A percentile compares a stretch with the other conserved stretches of the same genome.
Evolutionary conservation across 1,140 invertebrate genomes (phyloP).

Genomic region (Anastatus disparis): DNA sequence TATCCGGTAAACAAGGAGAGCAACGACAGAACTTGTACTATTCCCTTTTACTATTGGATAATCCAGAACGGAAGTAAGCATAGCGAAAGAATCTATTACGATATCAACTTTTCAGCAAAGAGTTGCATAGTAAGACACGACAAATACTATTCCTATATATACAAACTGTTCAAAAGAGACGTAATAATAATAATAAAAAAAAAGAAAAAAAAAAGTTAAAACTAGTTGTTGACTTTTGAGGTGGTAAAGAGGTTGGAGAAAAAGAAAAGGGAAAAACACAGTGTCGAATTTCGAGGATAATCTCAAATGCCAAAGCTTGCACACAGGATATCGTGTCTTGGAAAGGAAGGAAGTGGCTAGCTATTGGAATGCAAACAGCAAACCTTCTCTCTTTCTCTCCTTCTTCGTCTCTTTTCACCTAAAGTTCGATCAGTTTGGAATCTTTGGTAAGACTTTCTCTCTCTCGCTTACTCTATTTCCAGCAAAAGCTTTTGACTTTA

Average conservation of each 20-base stretch:
- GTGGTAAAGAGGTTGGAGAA: not conserved
- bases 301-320: not conserved
- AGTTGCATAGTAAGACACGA: not conserved
- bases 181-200: too few species aligned
- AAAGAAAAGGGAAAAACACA: not conserved
- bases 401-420: not conserved
- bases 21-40: too few species aligned
- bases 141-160: not conserved
- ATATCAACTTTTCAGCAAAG: too few species aligned
- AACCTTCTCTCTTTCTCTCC: too few species aligned
- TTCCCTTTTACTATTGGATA: too few species aligned
- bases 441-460: not conserved
- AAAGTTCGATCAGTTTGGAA: conserved; percentile 51
- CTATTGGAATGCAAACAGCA: conserved; percentile 58
- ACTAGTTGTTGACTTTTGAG: not conserved
- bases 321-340: conserved; percentile 8
- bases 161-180: not conserved
- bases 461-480: not conserved
- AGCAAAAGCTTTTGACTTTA: not conserved
- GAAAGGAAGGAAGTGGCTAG: conserved; percentile 46
- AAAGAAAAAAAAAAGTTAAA: not conserved
- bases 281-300: conserved; percentile 26
- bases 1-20: conserved; percentile 24
- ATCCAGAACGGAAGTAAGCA: too few species aligned
- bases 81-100: too few species aligned